Evolutionary conservation across 2,888 invertebrate species (phyloP).

Genomic region (Drosophila meridiana): DNA sequence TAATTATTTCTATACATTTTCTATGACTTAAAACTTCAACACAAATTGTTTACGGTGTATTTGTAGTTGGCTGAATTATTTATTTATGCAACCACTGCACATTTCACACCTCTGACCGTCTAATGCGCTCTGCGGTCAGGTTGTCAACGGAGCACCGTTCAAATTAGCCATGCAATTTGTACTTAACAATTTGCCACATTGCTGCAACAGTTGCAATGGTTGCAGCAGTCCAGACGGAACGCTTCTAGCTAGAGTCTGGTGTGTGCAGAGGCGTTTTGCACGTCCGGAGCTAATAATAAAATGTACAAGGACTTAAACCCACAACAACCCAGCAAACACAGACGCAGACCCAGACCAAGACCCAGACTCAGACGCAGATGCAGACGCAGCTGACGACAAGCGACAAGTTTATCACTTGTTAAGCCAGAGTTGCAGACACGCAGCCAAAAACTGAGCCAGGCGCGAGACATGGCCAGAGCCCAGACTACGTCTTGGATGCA

Average conservation of each 20-base stretch:
- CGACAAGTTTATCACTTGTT: conserved; percentile 76
- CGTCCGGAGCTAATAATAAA: conserved; percentile 56
- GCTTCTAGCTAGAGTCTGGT: conserved; percentile 10
- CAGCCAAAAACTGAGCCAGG: conserved; percentile 27
- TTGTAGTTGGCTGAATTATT: conserved; percentile 12
- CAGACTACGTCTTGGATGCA: conserved; percentile 21
- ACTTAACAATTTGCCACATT: conserved; percentile 68
- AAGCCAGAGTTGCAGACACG: conserved; percentile 57
- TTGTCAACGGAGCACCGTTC: conserved; percentile 67
- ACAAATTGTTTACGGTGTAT: conserved; percentile 3
- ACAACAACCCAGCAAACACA: conserved; percentile 35
- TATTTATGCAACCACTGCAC: conserved; percentile 19
- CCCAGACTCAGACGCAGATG: conserved; percentile 7
- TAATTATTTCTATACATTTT: too few species aligned
- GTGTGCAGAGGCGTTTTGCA: conserved; percentile 56
- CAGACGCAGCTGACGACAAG: conserved; percentile 61
- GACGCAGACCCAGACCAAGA: neutral
- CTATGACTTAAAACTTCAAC: too few species aligned
- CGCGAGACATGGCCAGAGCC: conserved; percentile 5
- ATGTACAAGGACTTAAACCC: conserved; percentile 65
- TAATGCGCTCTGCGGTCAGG: conserved; percentile 41
- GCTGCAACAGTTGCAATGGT: conserved; percentile 26
- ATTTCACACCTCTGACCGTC: conserved; percentile 43
- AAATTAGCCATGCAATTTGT: conserved; percentile 78
- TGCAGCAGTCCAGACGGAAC: conserved; percentile 9